A percentile compares a stretch with the other conserved stretches of the same genome.
These are phyloP conservation scores for Uromys caudimaculatus DNA, from an alignment of 2,797 vertebrate species.

Conservation along the genomic window DNA sequence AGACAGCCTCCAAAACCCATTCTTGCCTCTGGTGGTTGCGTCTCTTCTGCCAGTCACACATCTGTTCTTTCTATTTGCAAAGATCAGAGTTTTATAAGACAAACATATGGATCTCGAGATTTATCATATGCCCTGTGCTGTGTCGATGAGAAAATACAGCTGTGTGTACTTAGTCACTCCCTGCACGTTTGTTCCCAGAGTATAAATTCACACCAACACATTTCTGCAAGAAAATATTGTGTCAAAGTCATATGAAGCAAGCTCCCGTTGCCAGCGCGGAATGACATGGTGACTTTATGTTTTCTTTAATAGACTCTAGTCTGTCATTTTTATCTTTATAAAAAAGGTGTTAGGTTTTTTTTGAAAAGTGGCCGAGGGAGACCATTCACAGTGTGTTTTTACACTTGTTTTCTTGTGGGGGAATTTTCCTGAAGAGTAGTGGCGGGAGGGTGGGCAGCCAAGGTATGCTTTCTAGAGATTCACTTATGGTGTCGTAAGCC, in stretches of 20 bases:
- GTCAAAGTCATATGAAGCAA: conserved; percentile 66
- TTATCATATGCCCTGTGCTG: neutral
- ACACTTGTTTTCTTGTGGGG: neutral
- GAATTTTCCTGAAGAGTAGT: conserved; percentile 48
- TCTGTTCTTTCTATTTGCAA: neutral
- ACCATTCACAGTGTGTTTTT: conserved; percentile 69
- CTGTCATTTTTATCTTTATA: conserved; percentile 80
- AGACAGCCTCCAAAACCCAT: too few species aligned
- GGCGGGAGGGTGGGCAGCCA: conserved; percentile 25
- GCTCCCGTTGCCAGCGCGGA: conserved; percentile 76
- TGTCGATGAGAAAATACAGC: neutral
- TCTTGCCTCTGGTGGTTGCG: rapidly evolving
- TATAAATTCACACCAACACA: conserved; percentile 50
- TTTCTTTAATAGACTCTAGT: conserved; percentile 79
- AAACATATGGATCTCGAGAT: conserved; percentile 28
- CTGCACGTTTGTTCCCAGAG: neutral
- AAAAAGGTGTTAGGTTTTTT: conserved; percentile 68
- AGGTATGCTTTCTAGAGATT: neutral
- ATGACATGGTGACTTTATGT: conserved; percentile 73
- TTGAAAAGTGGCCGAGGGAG: conserved; percentile 65
- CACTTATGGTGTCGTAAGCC: neutral
- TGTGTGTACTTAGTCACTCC: neutral
- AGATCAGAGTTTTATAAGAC: conserved; percentile 27
- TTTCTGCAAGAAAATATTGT: conserved; percentile 40
- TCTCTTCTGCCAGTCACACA: neutral